These are phyloP conservation scores for Drosophila pseudoananassae DNA, from an alignment of 1,140 invertebrate species.

Conservation along the genomic window DNA sequence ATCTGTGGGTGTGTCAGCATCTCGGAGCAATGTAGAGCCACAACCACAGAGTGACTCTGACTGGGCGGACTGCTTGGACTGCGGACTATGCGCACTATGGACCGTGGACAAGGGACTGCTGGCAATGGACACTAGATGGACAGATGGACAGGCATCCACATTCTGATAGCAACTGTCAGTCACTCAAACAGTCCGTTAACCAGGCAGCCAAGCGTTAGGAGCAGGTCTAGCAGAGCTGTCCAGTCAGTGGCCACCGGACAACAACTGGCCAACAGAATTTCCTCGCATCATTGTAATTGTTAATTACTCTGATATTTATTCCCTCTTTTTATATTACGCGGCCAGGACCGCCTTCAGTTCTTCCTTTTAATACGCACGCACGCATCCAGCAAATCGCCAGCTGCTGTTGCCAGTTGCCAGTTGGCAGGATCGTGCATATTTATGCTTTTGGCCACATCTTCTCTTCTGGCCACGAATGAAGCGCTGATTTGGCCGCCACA, in stretches of 20 bases:
- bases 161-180: slow-evolving; percentile 71
- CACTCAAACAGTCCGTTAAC: slow-evolving; percentile 70
- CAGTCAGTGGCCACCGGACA: not conserved
- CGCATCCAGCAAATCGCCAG: slow-evolving; percentile 51
- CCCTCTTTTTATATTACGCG: not conserved
- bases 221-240: slow-evolving; percentile 24
- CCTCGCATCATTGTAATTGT: slow-evolving; percentile 77
- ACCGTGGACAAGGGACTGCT: not conserved
- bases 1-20: slow-evolving; percentile 35
- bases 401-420: slow-evolving; percentile 43
- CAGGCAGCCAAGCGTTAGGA: slow-evolving; percentile 59
- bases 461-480: slow-evolving; percentile 48
- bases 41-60: slow-evolving; percentile 21
- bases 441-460: slow-evolving; percentile 64
- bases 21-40: slow-evolving; percentile 21
- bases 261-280: slow-evolving; percentile 28
- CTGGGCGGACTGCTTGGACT: slow-evolving; percentile 2
- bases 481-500: slow-evolving; percentile 70
- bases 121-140: slow-evolving; percentile 1
- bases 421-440: slow-evolving; percentile 61
- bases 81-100: not conserved
- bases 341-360: not conserved
- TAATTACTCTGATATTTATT: slow-evolving; percentile 72
- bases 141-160: slow-evolving; percentile 35
- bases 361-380: slow-evolving; percentile 43